Percentiles rank a stretch among this genome's conserved stretches.
Evolutionary conservation across 2,113 vertebrate species (phyloP).

Genomic region (Neodontobutis hainanensis): DNA sequence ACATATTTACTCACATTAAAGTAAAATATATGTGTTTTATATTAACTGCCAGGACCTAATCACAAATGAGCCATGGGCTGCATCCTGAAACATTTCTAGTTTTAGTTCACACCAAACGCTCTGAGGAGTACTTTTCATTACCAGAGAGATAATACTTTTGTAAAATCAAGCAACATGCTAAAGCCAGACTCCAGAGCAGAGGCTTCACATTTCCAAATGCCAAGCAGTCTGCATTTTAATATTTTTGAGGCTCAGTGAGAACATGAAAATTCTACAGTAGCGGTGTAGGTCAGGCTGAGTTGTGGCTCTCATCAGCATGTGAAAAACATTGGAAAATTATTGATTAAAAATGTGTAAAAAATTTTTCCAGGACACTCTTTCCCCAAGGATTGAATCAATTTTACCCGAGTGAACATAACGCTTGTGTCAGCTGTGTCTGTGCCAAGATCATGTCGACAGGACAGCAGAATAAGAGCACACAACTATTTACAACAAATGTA

Average conservation of each 20-base stretch:
- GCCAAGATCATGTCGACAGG: conserved; percentile 14
- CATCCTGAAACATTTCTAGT: not conserved
- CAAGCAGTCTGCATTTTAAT: not conserved
- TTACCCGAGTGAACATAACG: not conserved
- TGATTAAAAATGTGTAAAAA: not conserved
- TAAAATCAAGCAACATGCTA: not conserved
- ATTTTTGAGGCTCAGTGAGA: conserved; percentile 1
- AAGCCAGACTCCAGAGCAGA: not conserved
- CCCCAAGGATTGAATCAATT: not conserved
- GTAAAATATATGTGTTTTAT: not conserved
- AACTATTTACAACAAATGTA: conserved; percentile 59
- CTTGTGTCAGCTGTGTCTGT: conserved; percentile 13
- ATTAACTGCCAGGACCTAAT: conserved; percentile 1
- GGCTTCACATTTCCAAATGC: not conserved
- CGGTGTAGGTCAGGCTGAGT: not conserved
- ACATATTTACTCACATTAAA: conserved; percentile 73
- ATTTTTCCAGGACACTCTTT: not conserved
- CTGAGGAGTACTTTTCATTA: too few relatives aligned
- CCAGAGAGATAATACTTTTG: too few relatives aligned
- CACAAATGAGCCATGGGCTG: not conserved
- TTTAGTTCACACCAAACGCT: not conserved
- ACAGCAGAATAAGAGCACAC: conserved; percentile 31
- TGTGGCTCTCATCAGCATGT: not conserved
- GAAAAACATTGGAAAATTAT: not conserved
- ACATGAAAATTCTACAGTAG: conserved; percentile 4